Percentiles rank a stretch among this genome's conserved stretches.
Conservation (phyloP, 2,113 vertebrate genomes). For the Ancistrus triradiatus region DNA sequence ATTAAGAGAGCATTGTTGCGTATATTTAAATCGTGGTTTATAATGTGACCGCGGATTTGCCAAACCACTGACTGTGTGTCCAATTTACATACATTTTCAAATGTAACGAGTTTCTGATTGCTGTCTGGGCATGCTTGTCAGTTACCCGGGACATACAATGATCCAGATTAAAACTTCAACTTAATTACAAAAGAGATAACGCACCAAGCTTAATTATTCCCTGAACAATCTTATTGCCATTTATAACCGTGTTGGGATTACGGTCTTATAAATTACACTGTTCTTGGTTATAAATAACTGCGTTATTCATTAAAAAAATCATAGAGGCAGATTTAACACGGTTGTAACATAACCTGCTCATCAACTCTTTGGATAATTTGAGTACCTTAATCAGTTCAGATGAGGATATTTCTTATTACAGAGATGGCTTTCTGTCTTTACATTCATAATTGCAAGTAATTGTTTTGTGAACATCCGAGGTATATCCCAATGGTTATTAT, state of each 20-base stretch:
- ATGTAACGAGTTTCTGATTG: conserved; percentile 82
- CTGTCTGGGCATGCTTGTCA: conserved; percentile 73
- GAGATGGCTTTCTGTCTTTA: conserved; percentile 4
- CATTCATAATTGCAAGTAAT: conserved; percentile 27
- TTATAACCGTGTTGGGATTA: conserved; percentile 4
- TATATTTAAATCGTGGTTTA: conserved; percentile 78
- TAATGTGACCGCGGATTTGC: conserved; percentile 82
- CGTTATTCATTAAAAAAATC: too few relatives aligned
- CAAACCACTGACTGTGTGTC: conserved; percentile 86
- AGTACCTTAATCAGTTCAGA: not conserved
- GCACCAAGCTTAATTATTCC: conserved; percentile 13
- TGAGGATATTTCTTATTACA: not conserved
- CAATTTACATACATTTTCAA: conserved; percentile 96
- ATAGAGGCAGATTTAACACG: too few relatives aligned
- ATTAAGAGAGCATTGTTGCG: conserved; percentile 78
- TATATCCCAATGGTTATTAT: conserved; percentile 69
- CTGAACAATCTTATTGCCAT: conserved; percentile 22
- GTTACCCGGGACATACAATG: conserved; percentile 68
- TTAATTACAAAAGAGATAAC: conserved; percentile 27
- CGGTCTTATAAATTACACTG: too few relatives aligned
- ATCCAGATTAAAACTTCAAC: conserved; percentile 51
- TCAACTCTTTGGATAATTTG: conserved; percentile 2
- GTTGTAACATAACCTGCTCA: too few relatives aligned
- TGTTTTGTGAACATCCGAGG: conserved; percentile 42
- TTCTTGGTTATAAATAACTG: too few relatives aligned